phyloP scores from a whole-genome alignment of 1,140 invertebrate species.

The Pemphigus obesinymphae region DNA sequence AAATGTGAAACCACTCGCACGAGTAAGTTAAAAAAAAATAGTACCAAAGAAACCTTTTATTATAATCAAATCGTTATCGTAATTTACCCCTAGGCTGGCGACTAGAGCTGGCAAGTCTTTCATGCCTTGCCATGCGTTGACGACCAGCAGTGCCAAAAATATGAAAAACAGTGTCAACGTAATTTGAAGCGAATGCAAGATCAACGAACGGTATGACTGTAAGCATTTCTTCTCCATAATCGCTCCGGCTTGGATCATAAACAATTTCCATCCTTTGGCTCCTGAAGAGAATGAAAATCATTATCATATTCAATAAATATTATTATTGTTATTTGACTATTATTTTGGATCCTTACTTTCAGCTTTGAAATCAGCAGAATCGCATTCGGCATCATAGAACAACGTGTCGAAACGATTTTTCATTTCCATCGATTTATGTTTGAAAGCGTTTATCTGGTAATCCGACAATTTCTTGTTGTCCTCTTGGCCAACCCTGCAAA shows the following conservation, averaged over 20 bases:
- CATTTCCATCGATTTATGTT: constrained; percentile 8
- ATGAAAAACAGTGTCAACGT: constrained; percentile 60
- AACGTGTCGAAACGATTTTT: constrained; percentile 14
- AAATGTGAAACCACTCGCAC: no score
- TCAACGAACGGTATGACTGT: constrained; percentile 56
- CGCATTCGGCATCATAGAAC: constrained; percentile 1
- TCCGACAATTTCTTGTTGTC: constrained; percentile 25
- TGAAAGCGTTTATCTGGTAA: constrained; percentile 14
- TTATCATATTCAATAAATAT: not conserved
- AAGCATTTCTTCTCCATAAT: constrained; percentile 61
- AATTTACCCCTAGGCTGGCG: constrained; percentile 27
- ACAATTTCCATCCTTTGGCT: constrained; percentile 27
- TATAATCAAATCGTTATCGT: no score
- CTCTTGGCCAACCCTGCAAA: constrained; percentile 13
- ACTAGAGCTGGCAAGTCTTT: constrained; percentile 41
- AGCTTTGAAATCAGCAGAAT: not conserved
- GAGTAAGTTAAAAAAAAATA: not conserved
- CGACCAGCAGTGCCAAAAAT: constrained; percentile 56
- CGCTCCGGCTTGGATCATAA: constrained; percentile 55
- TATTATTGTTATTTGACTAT: not conserved
- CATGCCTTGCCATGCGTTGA: constrained; percentile 48
- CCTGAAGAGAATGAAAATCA: not conserved
- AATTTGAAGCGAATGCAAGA: constrained; percentile 57
- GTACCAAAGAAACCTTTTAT: no score
- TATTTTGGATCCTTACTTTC: not conserved